Conservation (phyloP, 1,140 invertebrate genomes). For the Bombus affinis region DNA sequence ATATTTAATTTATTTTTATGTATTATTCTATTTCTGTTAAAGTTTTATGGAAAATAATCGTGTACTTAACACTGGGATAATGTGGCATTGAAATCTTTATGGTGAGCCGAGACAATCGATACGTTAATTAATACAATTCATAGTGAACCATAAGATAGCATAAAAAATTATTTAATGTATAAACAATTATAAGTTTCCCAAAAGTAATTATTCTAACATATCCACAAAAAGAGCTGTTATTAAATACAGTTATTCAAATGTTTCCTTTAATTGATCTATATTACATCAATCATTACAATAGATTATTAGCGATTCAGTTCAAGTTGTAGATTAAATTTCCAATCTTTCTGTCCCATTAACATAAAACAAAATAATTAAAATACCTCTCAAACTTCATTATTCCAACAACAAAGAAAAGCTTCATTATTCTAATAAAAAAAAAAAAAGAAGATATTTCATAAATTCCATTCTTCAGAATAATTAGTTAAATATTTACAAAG, state of each 20-base stretch:
- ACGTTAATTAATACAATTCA: neutral
- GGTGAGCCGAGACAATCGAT: conserved; percentile 11
- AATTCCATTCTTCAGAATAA: neutral
- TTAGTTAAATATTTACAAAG: neutral
- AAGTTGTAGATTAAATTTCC: neutral
- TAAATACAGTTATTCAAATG: neutral
- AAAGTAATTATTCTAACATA: too few species aligned
- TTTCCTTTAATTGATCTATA: neutral
- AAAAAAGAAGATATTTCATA: neutral
- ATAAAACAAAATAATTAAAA: neutral
- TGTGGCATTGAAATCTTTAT: neutral
- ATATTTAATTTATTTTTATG: neutral
- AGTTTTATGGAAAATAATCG: conserved; percentile 21
- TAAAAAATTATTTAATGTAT: too few species aligned
- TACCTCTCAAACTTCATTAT: neutral
- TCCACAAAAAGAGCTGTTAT: too few species aligned
- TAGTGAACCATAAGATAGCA: neutral
- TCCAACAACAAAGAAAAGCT: neutral
- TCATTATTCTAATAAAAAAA: neutral
- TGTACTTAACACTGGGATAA: neutral
- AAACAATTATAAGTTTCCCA: too few species aligned
- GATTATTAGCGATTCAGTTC: neutral
- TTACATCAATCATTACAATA: too few species aligned
- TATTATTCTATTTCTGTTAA: neutral
- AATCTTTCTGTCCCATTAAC: neutral